Percentiles rank a stretch among this genome's conserved stretches.
Conservation (phyloP, 1,140 invertebrate genomes). For the Meloidogyne hapla region DNA sequence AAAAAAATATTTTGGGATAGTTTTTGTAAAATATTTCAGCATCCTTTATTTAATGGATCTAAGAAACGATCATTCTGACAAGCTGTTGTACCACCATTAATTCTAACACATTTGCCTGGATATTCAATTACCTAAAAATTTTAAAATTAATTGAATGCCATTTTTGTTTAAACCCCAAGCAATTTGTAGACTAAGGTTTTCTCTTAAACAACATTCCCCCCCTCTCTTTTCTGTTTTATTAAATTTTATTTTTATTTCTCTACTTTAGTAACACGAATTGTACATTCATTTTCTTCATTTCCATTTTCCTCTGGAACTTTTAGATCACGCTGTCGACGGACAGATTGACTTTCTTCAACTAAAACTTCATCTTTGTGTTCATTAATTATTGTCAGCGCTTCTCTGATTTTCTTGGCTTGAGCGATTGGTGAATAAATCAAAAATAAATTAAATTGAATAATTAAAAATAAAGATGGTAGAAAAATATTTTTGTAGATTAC, state of each 20-base stretch:
- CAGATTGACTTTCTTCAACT: not conserved
- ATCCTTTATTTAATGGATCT: conserved; percentile 7
- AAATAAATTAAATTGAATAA: not conserved
- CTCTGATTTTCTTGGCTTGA: not conserved
- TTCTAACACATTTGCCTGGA: conserved; percentile 7
- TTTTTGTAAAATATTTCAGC: not conserved
- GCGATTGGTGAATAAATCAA: not conserved
- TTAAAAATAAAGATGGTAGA: not conserved
- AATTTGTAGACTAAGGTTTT: too few relatives aligned
- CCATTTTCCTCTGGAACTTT: not conserved
- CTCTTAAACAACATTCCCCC: too few relatives aligned
- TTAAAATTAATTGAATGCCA: not conserved
- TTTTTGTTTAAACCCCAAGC: too few relatives aligned
- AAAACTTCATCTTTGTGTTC: not conserved
- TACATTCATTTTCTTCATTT: not conserved
- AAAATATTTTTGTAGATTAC: too few relatives aligned
- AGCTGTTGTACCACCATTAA: conserved; percentile 1
- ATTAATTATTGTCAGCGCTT: not conserved
- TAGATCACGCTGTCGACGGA: not conserved
- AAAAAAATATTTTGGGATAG: conserved; percentile 3
- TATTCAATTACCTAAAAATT: conserved; percentile 10
- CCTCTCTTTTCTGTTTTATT: too few relatives aligned
- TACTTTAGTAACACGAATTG: not conserved
- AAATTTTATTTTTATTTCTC: too few relatives aligned
- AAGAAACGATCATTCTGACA: not conserved